Evolutionary conservation across 2,888 invertebrate genomes (phyloP).

Genomic region (Papilio gigon): DNA sequence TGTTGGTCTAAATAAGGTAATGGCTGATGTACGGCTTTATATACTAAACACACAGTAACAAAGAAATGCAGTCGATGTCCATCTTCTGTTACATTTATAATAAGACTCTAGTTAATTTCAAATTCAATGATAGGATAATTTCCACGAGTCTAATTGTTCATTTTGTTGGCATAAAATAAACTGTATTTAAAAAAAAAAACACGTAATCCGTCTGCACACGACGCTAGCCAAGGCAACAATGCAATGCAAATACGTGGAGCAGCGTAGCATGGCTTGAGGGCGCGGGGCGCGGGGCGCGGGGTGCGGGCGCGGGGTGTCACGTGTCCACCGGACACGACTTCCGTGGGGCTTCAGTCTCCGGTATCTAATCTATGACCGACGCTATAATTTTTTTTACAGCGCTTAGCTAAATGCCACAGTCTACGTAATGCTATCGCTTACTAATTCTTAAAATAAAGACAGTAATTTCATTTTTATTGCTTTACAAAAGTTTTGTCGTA

Average conservation of each 20-base stretch:
- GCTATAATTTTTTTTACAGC: conserved; percentile 47
- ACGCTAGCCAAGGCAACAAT: conserved; percentile 30
- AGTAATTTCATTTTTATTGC: background rate
- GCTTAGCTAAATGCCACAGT: conserved; percentile 42
- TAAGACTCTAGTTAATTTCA: too few relatives aligned
- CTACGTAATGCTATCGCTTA: conserved; percentile 11
- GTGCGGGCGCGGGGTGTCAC: conserved; percentile 55
- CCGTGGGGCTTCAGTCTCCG: conserved; percentile 72
- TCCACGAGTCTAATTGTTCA: too few relatives aligned
- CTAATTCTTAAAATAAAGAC: background rate
- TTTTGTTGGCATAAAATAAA: conserved; percentile 31
- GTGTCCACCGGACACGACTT: conserved; percentile 66
- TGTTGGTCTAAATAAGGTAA: too few relatives aligned
- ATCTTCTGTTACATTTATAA: too few relatives aligned
- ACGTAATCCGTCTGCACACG: conserved; percentile 28
- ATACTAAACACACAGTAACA: too few relatives aligned
- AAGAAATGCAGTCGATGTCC: too few relatives aligned
- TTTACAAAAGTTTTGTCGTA: background rate
- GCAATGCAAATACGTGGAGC: conserved; percentile 32
- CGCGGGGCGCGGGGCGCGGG: conserved; percentile 39
- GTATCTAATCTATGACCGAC: conserved; percentile 65
- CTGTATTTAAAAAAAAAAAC: conserved; percentile 15
- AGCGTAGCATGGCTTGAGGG: too few relatives aligned
- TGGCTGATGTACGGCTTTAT: too few relatives aligned
- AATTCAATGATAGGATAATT: too few relatives aligned